Evolutionary conservation across 1,140 invertebrate species (phyloP).

Genomic region (Coelopa frigida): DNA sequence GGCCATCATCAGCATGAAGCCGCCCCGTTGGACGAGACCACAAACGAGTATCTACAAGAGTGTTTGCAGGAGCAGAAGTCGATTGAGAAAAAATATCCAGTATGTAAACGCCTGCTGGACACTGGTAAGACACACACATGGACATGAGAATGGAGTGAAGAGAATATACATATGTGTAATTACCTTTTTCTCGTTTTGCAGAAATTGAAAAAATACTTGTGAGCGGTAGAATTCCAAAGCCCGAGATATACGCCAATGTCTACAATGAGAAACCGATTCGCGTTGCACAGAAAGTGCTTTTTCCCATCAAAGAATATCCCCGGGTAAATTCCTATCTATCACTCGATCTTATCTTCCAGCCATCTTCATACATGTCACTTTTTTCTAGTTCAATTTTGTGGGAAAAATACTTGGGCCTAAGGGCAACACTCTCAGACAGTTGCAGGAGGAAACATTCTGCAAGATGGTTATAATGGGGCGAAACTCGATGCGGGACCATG

Average conservation of each 20-base stretch:
- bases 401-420: slow-evolving; percentile 90
- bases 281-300: slow-evolving; percentile 74
- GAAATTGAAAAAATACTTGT: slow-evolving; percentile 58
- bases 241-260: slow-evolving; percentile 70
- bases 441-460: slow-evolving; percentile 92
- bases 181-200: slow-evolving; percentile 45
- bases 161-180: too few relatives aligned
- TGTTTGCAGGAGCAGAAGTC: slow-evolving; percentile 37
- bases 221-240: slow-evolving; percentile 50
- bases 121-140: slow-evolving; percentile 22
- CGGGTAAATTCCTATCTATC: too few relatives aligned
- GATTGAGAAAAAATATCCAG: slow-evolving; percentile 25
- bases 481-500: slow-evolving; percentile 91
- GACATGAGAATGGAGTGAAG: background rate
- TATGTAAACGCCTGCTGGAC: slow-evolving; percentile 37
- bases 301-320: slow-evolving; percentile 79
- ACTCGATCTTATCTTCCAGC: too few relatives aligned
- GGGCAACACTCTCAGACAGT: slow-evolving; percentile 82
- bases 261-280: slow-evolving; percentile 80
- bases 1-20: slow-evolving; percentile 25
- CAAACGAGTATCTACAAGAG: slow-evolving; percentile 37
- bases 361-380: too few relatives aligned
- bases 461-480: slow-evolving; percentile 92
- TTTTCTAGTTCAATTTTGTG: slow-evolving; percentile 94
- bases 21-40: slow-evolving; percentile 38